Base-by-base conservation (phyloP, 2,113 vertebrate species). In the Gallinago media region DNA sequence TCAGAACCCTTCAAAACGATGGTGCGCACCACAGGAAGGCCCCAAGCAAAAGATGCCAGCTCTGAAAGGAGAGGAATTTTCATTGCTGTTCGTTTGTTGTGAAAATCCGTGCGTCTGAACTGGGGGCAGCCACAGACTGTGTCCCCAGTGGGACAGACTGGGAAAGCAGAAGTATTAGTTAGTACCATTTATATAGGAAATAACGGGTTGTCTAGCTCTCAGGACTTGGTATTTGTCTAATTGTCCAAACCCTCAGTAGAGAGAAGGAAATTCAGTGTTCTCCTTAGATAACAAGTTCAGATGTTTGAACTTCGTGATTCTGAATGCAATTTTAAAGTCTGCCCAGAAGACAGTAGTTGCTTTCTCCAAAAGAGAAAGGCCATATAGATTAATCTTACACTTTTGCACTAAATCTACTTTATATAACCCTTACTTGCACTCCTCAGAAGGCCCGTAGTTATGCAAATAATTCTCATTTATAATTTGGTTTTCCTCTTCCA, bases 381-480 rank as follows among this genome's bases (percentile, higher is more conserved):
- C 75, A 4, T 59, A 17, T 52, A 36, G 20, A 95, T 96, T 86
- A 80, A 86, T 91, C 72, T 84, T 80, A 59, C 1, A 47, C 81
- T 94, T 87, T 56, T 84, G 40, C 93, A 72, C 21, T 96, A 63
- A 86, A 89, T 91, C 56, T 67, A 8, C 47, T 61, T 87, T 78
- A 40, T 68, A 27, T 90, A 90, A 91, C 83, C 83, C 36, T 59
- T 91, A 25, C 56, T 86, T 96, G 68, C 34, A 72, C 80, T 78
- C 52, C 76, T 73, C 91, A 78, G 83, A 94, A 91, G 84, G 34
- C 68, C 92, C 0, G 0, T 31, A 92, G 91, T 75, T 96, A 91
- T 75, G 86, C 73, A 95, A 68, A 96, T 95, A 94, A 77, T 89
- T 89, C 80, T 85, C 50, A 44, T 96, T 94, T 94, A 59, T 92